Evolutionary conservation across 2,113 vertebrate species (phyloP).

Genomic region (Donacobius atricapilla): DNA sequence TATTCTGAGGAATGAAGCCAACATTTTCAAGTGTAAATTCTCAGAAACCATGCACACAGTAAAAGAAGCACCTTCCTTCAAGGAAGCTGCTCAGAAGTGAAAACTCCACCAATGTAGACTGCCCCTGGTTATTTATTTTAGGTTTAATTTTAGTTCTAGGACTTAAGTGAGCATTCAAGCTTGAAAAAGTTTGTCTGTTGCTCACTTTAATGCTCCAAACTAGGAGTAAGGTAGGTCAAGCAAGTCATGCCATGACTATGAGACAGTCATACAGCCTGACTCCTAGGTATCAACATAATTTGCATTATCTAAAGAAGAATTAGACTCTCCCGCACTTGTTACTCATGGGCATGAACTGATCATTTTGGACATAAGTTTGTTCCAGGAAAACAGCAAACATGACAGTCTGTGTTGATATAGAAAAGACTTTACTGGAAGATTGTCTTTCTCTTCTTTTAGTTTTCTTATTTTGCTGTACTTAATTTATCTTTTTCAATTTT

Average conservation of each 20-base stretch:
- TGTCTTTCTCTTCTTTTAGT: neutral
- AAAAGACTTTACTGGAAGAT: neutral
- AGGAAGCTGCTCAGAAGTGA: neutral
- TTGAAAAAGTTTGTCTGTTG: neutral
- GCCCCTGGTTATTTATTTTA: neutral
- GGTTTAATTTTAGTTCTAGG: neutral
- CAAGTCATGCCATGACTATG: neutral
- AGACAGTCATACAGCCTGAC: neutral
- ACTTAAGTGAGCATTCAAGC: constrained; percentile 10
- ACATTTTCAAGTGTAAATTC: neutral
- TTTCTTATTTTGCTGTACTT: neutral
- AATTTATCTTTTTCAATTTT: neutral
- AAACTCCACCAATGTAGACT: neutral
- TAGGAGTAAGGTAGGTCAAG: neutral
- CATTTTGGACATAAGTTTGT: neutral
- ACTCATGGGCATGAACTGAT: neutral
- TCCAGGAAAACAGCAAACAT: neutral
- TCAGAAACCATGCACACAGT: neutral
- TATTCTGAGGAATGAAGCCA: neutral
- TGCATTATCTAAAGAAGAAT: neutral
- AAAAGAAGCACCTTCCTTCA: neutral
- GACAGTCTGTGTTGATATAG: neutral
- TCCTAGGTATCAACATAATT: neutral
- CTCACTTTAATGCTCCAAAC: neutral
- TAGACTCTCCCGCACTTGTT: neutral